Conservation (phyloP, 2,888 invertebrate genomes). For the Acronicta aceris region DNA sequence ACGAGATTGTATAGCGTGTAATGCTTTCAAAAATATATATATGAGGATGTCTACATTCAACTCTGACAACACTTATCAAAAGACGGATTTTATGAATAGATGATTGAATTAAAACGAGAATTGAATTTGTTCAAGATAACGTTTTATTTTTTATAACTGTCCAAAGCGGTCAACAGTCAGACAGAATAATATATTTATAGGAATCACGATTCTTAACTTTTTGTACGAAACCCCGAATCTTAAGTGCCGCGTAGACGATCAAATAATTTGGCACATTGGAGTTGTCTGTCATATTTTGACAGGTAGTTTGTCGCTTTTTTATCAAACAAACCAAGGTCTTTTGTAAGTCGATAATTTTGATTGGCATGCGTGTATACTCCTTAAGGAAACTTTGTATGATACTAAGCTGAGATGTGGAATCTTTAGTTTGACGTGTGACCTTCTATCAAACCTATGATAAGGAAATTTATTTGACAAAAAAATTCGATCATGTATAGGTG, state of each 20-base stretch:
- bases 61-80: background rate
- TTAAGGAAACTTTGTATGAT: too few relatives aligned
- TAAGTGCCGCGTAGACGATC: background rate
- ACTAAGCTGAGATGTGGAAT: too few relatives aligned
- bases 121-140: constrained; percentile 14
- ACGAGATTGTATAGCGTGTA: too few relatives aligned
- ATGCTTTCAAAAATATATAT: background rate
- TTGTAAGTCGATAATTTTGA: too few relatives aligned
- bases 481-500: background rate
- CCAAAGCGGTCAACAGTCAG: background rate
- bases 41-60: background rate
- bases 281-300: background rate
- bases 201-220: constrained; percentile 30
- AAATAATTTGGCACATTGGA: background rate
- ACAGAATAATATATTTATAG: constrained; percentile 5
- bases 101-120: constrained; percentile 22
- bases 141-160: constrained; percentile 2
- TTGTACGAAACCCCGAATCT: constrained; percentile 11
- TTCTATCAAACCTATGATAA: too few relatives aligned
- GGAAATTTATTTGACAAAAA: background rate
- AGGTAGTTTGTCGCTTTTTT: background rate
- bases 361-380: too few relatives aligned
- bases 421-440: too few relatives aligned
- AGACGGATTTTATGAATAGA: constrained; percentile 7
- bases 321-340: too few relatives aligned